phyloP scores from a whole-genome alignment of 2,888 invertebrate species.

The Dynastes hyllus region DNA sequence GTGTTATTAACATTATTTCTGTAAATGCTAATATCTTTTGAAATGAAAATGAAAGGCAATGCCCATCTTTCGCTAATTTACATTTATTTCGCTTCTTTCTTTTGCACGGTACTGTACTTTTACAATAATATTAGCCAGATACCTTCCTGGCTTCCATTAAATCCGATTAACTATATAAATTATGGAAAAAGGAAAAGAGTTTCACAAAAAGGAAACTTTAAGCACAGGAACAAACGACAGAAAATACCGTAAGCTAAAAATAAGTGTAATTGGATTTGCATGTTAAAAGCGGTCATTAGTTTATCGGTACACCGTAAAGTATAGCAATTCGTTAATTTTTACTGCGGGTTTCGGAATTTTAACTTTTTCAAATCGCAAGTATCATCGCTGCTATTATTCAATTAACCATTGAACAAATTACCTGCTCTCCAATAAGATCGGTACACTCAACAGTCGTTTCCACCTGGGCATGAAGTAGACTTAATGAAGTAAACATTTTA shows the following conservation, averaged over 20 bases:
- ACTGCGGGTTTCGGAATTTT: not conserved
- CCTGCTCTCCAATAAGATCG: not conserved
- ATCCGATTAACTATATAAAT: too few relatives aligned
- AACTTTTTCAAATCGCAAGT: not conserved
- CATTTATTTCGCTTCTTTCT: too few relatives aligned
- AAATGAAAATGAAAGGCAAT: too few relatives aligned
- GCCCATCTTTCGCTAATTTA: too few relatives aligned
- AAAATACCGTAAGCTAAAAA: not conserved
- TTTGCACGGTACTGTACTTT: too few relatives aligned
- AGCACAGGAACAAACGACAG: not conserved
- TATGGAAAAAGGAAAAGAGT: not conserved
- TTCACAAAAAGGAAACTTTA: not conserved
- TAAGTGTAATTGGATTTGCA: slow-evolving; percentile 1
- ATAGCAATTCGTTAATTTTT: slow-evolving; percentile 7
- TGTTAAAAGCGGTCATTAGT: not conserved
- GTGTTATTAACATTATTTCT: too few relatives aligned
- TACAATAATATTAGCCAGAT: too few relatives aligned
- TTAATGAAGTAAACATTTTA: slow-evolving; percentile 11
- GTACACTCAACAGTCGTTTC: not conserved
- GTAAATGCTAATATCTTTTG: too few relatives aligned
- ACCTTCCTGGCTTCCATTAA: too few relatives aligned
- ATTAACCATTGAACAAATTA: not conserved
- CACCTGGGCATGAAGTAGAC: too few relatives aligned
- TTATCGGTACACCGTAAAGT: slow-evolving; percentile 1
- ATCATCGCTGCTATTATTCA: not conserved